Percentiles rank a stretch among this genome's conserved stretches.
phyloP scores from a whole-genome alignment of 2,888 invertebrate species.

The Protophormia terraenovae region DNA sequence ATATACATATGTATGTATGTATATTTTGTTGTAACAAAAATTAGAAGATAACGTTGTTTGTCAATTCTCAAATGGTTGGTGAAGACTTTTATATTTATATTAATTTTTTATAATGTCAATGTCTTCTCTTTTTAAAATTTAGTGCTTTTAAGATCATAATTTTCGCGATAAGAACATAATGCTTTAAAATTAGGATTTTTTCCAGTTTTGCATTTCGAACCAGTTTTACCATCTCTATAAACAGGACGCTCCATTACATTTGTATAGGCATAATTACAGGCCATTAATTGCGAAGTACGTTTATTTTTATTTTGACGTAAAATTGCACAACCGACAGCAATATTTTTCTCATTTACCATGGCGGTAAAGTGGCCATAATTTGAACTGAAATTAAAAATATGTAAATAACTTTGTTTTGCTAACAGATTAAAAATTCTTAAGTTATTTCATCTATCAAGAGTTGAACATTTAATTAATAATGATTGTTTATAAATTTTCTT shows the following conservation, averaged over 20 bases:
- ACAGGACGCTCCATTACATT: slow-evolving; percentile 71
- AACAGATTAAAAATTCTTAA: too few species aligned
- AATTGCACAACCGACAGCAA: slow-evolving; percentile 73
- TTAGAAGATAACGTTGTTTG: too few species aligned
- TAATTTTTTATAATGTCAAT: too few species aligned
- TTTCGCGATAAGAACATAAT: slow-evolving; percentile 72
- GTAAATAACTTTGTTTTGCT: too few species aligned
- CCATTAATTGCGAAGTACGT: slow-evolving; percentile 8
- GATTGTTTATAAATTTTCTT: too few species aligned
- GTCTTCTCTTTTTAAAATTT: too few species aligned
- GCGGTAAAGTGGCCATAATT: slow-evolving; percentile 59
- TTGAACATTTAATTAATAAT: too few species aligned
- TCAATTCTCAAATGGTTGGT: too few species aligned
- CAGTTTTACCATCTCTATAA: slow-evolving; percentile 71
- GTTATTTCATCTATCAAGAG: too few species aligned
- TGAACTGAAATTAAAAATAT: background rate
- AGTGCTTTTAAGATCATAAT: slow-evolving; percentile 45
- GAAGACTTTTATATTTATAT: too few species aligned
- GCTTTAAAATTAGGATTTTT: slow-evolving; percentile 69
- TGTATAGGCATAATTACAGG: slow-evolving; percentile 67
- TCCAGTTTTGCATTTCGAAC: slow-evolving; percentile 70
- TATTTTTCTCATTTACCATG: slow-evolving; percentile 72
- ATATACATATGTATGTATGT: too few species aligned
- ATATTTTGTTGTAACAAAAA: too few species aligned
- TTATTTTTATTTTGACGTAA: slow-evolving; percentile 66